These are phyloP conservation scores for Scolanthus callimorphus DNA, from an alignment of 92 coral and sea anemone genomes.

Conservation along the genomic window DNA sequence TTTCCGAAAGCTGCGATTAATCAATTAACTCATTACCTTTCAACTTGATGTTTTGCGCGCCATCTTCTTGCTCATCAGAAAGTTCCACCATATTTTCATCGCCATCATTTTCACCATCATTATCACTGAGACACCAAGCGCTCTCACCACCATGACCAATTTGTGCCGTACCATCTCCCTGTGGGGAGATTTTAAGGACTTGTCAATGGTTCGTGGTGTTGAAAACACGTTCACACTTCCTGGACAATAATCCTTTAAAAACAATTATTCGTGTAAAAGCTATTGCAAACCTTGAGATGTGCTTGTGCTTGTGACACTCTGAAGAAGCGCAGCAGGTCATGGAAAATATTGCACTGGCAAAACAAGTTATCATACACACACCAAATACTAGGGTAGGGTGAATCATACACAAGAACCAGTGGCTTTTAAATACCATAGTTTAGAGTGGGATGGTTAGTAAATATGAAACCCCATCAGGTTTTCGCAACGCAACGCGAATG, in stretches of 20 bases:
- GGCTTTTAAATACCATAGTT: too few relatives aligned
- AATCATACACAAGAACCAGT: too few relatives aligned
- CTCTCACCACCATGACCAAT: slow-evolving; percentile 85
- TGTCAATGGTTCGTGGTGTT: too few relatives aligned
- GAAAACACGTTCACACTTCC: too few relatives aligned
- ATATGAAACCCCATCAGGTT: too few relatives aligned
- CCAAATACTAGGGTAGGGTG: background rate
- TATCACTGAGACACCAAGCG: slow-evolving; percentile 63
- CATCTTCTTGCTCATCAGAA: background rate
- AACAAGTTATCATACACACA: background rate
- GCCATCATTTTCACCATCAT: slow-evolving; percentile 34
- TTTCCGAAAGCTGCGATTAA: too few relatives aligned
- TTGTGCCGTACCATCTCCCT: slow-evolving; percentile 95
- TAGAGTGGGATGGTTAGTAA: too few relatives aligned
- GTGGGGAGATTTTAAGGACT: too few relatives aligned
- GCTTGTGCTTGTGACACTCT: too few relatives aligned
- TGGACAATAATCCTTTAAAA: slow-evolving; percentile 1
- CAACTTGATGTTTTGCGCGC: background rate
- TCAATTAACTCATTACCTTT: background rate
- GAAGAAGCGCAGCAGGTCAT: too few relatives aligned
- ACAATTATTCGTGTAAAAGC: background rate
- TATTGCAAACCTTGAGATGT: background rate
- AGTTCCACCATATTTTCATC: slow-evolving; percentile 38
- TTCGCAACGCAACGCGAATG: too few relatives aligned
- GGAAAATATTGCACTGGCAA: too few relatives aligned